Conservation (phyloP, 2,113 vertebrate genomes). For the Corapipo altera region DNA sequence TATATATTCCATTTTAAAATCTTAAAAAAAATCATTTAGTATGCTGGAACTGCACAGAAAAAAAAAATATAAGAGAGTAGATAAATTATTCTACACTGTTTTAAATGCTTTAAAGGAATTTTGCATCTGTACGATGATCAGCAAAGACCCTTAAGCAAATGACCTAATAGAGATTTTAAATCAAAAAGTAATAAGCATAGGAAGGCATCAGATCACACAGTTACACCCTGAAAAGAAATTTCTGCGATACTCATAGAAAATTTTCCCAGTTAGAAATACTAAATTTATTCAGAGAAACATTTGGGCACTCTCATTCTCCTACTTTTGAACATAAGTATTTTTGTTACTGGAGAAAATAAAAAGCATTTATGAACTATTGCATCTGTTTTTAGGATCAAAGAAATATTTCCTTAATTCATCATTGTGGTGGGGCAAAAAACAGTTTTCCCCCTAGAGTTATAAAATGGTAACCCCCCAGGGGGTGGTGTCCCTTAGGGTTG, state of each 20-base stretch:
- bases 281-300: background rate
- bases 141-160: background rate
- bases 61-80: background rate
- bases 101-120: background rate
- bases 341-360: background rate
- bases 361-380: background rate
- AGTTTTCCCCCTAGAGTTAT: no score
- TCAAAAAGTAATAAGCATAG: background rate
- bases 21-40: background rate
- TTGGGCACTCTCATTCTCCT: background rate
- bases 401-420: background rate
- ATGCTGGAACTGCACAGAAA: background rate
- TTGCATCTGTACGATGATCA: background rate
- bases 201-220: background rate
- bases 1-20: background rate
- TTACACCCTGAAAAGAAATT: background rate
- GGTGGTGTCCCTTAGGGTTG: no score
- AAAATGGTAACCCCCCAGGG: no score
- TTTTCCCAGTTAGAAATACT: background rate
- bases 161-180: background rate
- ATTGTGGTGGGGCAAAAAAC: no score
- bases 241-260: background rate
- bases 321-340: background rate
- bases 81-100: background rate
- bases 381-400: background rate